Percentiles rank a stretch among this genome's conserved stretches.
Evolutionary conservation across 2,113 vertebrate species (phyloP).

Genomic region (Daphoenositta chrysoptera): DNA sequence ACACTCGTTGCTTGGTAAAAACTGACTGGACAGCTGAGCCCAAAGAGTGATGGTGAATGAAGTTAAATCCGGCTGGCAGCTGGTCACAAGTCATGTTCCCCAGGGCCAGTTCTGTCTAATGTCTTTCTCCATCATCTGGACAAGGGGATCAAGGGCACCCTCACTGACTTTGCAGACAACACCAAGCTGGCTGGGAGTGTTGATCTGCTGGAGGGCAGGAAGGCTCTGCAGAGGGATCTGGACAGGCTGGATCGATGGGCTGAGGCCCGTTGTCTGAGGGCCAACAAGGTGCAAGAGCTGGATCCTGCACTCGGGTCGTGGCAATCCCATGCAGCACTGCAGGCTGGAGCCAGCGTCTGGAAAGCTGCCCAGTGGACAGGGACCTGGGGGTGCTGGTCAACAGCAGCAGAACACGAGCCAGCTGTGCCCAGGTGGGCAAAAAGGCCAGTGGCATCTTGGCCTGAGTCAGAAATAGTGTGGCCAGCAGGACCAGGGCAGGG

Average conservation of each 20-base stretch:
- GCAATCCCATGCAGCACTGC: neutral
- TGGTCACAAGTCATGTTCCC: fast-evolving
- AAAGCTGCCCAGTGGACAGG: neutral
- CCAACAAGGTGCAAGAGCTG: neutral
- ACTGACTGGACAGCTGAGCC: neutral
- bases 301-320: neutral
- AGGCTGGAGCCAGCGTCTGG: neutral
- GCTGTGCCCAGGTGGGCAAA: neutral
- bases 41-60: neutral
- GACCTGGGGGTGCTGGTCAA: fast-evolving
- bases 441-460: neutral
- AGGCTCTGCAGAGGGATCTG: neutral
- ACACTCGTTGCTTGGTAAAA: neutral
- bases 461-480: neutral
- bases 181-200: neutral
- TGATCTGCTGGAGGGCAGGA: neutral
- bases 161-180: neutral
- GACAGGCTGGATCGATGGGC: neutral
- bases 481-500: neutral
- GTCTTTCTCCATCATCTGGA: neutral
- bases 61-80: neutral
- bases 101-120: neutral
- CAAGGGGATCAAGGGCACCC: fast-evolving
- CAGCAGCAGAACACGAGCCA: neutral
- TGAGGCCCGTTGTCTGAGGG: fast-evolving